A percentile compares a stretch with the other conserved stretches of the same genome.
Conservation (phyloP, 2,113 vertebrate genomes). For the Brachyhypopomus gauderio region DNA sequence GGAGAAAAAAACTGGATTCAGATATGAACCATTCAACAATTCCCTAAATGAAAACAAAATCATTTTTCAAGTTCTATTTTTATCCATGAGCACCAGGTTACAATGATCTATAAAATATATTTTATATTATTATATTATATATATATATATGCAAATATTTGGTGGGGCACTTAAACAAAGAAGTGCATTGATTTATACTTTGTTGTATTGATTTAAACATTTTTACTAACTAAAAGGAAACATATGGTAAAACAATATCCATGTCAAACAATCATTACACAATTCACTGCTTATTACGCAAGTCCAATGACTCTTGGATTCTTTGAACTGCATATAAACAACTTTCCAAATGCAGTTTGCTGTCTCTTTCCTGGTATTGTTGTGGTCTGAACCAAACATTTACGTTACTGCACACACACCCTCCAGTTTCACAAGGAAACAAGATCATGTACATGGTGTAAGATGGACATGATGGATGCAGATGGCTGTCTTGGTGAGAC, state of each 20-base stretch:
- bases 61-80: no score
- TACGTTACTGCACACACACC: conserved; percentile 60
- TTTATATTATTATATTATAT: no score
- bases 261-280: conserved; percentile 21
- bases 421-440: conserved; percentile 36
- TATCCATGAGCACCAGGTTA: no score
- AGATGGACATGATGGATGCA: neutral
- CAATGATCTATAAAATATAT: no score
- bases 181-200: neutral
- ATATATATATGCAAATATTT: no score
- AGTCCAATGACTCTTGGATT: conserved; percentile 11
- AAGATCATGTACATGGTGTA: neutral
- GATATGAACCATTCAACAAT: no score
- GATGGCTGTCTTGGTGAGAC: neutral
- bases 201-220: neutral
- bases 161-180: neutral
- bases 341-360: conserved; percentile 46
- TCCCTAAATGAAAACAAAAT: no score
- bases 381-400: conserved; percentile 54
- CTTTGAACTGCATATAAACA: neutral
- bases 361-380: conserved; percentile 74
- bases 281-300: conserved; percentile 6
- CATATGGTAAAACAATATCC: neutral
- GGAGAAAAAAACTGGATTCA: no score
- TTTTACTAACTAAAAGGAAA: neutral